Evolutionary conservation across 2,888 invertebrate species (phyloP), one percentile per base, ranked within the genome.

Genomic region (Agelastica alni): DNA sequence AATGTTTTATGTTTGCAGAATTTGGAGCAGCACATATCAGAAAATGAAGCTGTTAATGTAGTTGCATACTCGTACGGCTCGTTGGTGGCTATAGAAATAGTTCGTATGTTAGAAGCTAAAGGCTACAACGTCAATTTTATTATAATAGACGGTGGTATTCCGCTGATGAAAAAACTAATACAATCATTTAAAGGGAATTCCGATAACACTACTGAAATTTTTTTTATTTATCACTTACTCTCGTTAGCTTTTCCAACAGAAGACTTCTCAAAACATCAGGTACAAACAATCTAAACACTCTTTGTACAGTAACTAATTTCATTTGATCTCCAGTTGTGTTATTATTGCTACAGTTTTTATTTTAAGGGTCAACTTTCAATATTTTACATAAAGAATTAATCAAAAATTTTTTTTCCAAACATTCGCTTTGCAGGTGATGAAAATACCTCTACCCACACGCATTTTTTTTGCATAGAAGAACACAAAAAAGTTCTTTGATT

Each of bases 41-140:
- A 81, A 0, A 78, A 79, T 1, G 79, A 83, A 41, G 80, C 81
- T 0, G 93, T 89, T 77, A 83, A 84, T 53, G 72, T 97, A 1
- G 82, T 89, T 9, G 95, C 91, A 1, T 96, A 97, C 79, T 97
- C 96, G 9, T 96, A 86, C 70, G 97, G 97, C 36, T 80, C 87
- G 0, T 75, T 89, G 14, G 79, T 94, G 13, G 87, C 89, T 0
- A 75, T 95, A 51, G 91, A 94, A 72, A 77, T 96, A 54, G 88
- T 87, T 2, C 77, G 84, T 5, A 80, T 83, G 67, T 77, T 96
- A 28, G 92, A 93, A 74, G 77, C 76, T 4, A 78, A 82, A 66
- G 89, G 88, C 61, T 79, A 79, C 45, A 77, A 70, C 9, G 90
- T 89, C 2, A 79, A 81, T 32, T 65, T 91, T 1, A 79, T 88